phyloP scores from a whole-genome alignment of 2,797 vertebrate genomes.

The Pangasius sanitwongsei region DNA sequence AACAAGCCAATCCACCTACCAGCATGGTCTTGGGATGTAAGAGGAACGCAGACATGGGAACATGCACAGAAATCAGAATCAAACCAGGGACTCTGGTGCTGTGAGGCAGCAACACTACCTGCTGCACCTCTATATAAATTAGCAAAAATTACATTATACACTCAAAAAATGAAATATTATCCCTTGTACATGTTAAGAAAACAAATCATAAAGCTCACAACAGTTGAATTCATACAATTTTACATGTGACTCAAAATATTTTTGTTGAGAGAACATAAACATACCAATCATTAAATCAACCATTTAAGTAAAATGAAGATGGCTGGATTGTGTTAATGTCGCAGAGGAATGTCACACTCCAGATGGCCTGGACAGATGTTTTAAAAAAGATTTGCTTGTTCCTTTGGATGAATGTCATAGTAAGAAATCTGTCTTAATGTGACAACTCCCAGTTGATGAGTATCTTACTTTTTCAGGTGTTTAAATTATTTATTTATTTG shows the following conservation, averaged over 20 bases:
- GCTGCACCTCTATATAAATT: background rate
- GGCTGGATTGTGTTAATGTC: background rate
- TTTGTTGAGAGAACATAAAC: background rate
- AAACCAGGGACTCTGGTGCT: too few relatives aligned
- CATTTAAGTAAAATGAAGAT: background rate
- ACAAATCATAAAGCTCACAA: background rate
- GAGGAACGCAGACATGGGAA: background rate
- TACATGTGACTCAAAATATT: background rate
- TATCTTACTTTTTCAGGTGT: slow-evolving; percentile 1
- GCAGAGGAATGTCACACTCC: background rate
- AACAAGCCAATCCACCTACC: background rate
- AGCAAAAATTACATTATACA: too few relatives aligned
- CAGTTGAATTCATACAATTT: background rate
- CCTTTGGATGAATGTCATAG: background rate
- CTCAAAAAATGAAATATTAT: too few relatives aligned
- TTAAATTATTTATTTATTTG: background rate
- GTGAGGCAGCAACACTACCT: too few relatives aligned
- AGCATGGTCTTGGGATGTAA: background rate
- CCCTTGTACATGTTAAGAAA: too few relatives aligned
- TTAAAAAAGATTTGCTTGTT: background rate
- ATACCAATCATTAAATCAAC: background rate
- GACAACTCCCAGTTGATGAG: background rate
- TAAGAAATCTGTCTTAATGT: background rate
- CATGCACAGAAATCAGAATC: too few relatives aligned
- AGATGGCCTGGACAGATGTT: background rate